Base-by-base conservation (phyloP, 2,797 vertebrate genomes). In the Psittacula echo region DNA sequence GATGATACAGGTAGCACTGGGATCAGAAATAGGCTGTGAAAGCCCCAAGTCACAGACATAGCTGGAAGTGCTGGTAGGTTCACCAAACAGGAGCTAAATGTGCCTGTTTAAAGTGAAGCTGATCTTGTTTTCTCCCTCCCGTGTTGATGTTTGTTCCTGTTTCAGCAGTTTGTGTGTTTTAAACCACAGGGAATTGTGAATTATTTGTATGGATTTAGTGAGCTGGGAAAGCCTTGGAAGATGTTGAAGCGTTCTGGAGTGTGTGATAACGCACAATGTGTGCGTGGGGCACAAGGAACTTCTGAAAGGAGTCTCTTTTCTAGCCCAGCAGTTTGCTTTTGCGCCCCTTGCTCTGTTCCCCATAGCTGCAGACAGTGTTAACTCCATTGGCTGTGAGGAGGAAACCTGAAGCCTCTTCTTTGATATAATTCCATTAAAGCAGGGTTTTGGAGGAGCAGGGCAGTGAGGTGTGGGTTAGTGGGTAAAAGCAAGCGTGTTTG, bases 131-230 rank as follows among this genome's bases (percentile, higher is more conserved):
- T 73, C 85, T 66, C 70, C 75, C 29, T 32, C 16, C 4, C 9
- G 0, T 58, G 71, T 58, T 89, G 78, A 73, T 0, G 3, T 51
- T 4, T 23, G 23, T 11, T 71, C 72, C 34, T n/a, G 77, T 74
- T 89, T 82, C 79, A 93, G 64, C 78, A 73, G 16, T 62, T 87
- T 8, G n/a, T 64, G n/a, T 53, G 44, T 72, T 71, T 80, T 47
- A 39, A 89, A 11, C 54, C 64, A 0, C 5, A 56, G 42, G 61
- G 89, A 76, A 42, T 87, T 77, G 27, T 39, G 79, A 89, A 34
- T 42, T 9, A 13, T 15, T 83, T n/a, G 24, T 26, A 20, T 44
- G 78, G 61, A 66, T 87, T 80, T 48, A 79, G 85, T 50, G 83
- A 93, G 32, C 29, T 87, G 37, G 54, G 61, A 27, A 79, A 77